Percentiles rank a stretch among this genome's conserved stretches.
phyloP scores from a whole-genome alignment of 2,888 invertebrate genomes.

The Lysandra bellargus region DNA sequence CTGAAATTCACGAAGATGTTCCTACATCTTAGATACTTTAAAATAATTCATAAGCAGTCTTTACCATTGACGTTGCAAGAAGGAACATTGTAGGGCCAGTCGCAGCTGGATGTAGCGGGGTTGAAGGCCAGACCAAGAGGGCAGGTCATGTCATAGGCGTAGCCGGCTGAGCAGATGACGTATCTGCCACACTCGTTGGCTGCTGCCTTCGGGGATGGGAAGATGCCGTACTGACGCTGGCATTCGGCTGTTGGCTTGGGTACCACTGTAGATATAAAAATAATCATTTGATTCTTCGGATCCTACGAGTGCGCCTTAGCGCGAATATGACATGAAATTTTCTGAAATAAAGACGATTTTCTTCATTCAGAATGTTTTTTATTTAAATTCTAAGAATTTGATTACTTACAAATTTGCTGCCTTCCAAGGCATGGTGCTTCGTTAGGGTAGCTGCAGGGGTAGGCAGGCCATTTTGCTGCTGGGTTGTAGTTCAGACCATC shows the following conservation, averaged over 20 bases:
- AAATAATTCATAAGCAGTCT: not conserved
- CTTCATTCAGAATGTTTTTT: too few relatives aligned
- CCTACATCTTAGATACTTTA: not conserved
- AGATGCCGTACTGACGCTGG: conserved; percentile 90
- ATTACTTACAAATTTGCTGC: conserved; percentile 79
- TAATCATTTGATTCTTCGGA: not conserved
- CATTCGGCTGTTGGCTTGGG: conserved; percentile 85
- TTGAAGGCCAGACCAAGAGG: conserved; percentile 88
- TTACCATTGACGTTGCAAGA: conserved; percentile 82
- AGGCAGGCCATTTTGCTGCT: conserved; percentile 80
- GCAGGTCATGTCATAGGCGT: conserved; percentile 82
- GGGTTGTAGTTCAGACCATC: conserved; percentile 89
- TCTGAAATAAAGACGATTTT: too few relatives aligned
- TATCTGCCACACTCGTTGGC: conserved; percentile 84
- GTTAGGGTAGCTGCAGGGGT: conserved; percentile 90
- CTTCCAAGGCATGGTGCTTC: conserved; percentile 87
- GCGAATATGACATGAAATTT: too few relatives aligned
- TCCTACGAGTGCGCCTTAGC: not conserved
- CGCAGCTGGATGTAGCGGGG: conserved; percentile 84
- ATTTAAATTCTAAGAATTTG: not conserved
- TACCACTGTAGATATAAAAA: conserved; percentile 72
- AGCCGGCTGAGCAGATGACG: conserved; percentile 87
- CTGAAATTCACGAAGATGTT: not conserved
- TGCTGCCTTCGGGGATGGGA: conserved; percentile 59
- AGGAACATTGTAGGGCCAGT: conserved; percentile 90